phyloP scores from a whole-genome alignment of 1,140 invertebrate genomes.

The Amphibalanus amphitrite region DNA sequence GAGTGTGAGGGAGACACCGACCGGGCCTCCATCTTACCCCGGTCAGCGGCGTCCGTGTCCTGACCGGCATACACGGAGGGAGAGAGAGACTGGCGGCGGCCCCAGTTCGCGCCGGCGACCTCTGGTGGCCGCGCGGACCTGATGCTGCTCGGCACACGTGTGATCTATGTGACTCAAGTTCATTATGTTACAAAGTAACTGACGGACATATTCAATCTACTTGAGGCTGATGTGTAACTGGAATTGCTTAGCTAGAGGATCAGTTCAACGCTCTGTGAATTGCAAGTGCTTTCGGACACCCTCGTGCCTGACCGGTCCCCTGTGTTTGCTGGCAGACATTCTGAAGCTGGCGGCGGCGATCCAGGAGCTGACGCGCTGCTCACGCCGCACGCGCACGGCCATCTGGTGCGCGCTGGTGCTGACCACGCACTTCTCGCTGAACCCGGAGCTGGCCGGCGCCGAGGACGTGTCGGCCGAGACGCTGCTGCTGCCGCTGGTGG shows the following conservation, averaged over 20 bases:
- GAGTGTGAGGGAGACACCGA: slow-evolving; percentile 9
- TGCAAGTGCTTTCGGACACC: too few relatives aligned
- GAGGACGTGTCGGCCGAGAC: not conserved
- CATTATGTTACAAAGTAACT: too few relatives aligned
- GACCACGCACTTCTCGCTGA: slow-evolving; percentile 27
- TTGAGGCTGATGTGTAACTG: too few relatives aligned
- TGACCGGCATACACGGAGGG: not conserved
- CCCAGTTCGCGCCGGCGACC: too few relatives aligned
- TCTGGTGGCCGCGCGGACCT: too few relatives aligned
- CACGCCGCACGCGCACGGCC: slow-evolving; percentile 38
- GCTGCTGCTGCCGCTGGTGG: not conserved
- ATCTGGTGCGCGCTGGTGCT: slow-evolving; percentile 42
- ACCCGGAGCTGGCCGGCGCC: slow-evolving; percentile 20
- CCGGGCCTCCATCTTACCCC: not conserved
- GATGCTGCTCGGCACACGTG: not conserved
- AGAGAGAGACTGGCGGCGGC: not conserved
- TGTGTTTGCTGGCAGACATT: slow-evolving; percentile 32
- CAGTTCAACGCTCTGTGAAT: too few relatives aligned
- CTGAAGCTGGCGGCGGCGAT: slow-evolving; percentile 40
- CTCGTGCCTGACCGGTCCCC: too few relatives aligned
- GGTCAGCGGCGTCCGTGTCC: not conserved
- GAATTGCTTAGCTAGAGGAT: too few relatives aligned
- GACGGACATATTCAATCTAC: too few relatives aligned
- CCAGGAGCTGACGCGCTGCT: slow-evolving; percentile 35
- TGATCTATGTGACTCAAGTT: not conserved